Evolutionary conservation across 2,888 invertebrate species (phyloP), one percentile per base, ranked within the genome.

Genomic region (Microplitis deprimator): DNA sequence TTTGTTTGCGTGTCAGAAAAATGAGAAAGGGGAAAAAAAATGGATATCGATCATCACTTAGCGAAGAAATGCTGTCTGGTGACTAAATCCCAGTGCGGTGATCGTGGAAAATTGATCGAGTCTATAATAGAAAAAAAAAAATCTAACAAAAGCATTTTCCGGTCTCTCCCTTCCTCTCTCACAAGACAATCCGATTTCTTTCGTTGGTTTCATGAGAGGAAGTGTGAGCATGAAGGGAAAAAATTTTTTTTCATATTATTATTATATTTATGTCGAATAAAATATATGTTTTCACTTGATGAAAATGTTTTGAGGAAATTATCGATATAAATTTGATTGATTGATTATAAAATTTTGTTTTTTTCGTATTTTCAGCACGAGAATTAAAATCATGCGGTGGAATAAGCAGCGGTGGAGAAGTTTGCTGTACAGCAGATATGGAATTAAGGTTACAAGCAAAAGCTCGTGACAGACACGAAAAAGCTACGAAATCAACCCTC

Each of bases 391-490:
- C 85, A 81, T 89, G 89, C 82, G 89, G 89, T 70, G 88, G 89
- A 69, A 85, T 86, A 81, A 88, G 87, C 77, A 89, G 86, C 78
- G 89, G 89, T n/a, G 88, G 89, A 40, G 89, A 89, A 80, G 89
- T 89, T 3, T 96, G 96, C 85, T 96, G 96, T 88, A 92, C 93
- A 4, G 90, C 91, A 78, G 91, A 91, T 79, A 92, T 93, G 91
- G 95, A 96, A 88, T 90, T 92, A 69, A 93, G 93, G 83, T 92
- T 97, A 87, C 93, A 93, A 81, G 92, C 92, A 82, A 92, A 93
- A 82, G 94, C 95, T 84, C 92, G 93, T 76, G 92, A 93, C 84
- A 94, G 95, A 87, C 93, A 96, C 85, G 95, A 96, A 84, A 92
- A 92, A 83, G 93, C 94, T 80, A 92, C 96, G 81, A 94, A 93